Conservation (phyloP, 2,888 invertebrate genomes). For the Peribatodes rhomboidaria region DNA sequence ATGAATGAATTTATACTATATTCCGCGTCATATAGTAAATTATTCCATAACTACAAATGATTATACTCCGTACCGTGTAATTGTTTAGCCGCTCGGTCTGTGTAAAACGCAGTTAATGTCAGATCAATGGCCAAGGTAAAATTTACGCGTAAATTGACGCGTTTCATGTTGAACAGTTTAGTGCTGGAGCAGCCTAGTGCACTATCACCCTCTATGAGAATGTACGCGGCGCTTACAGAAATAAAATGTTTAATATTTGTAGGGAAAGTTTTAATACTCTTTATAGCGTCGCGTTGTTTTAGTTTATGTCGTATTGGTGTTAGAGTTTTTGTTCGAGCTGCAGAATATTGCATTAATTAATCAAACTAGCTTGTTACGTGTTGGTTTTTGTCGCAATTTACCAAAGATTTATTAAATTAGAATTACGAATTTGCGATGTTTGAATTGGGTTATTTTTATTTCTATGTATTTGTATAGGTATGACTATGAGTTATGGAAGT, state of each 20-base stretch:
- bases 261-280: constrained; percentile 17
- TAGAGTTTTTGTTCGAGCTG: constrained; percentile 6
- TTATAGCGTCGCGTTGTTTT: constrained; percentile 11
- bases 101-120: too few species aligned
- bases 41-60: too few species aligned
- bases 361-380: not conserved
- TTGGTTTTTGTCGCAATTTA: constrained; percentile 5
- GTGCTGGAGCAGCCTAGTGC: not conserved
- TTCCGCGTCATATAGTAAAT: too few species aligned
- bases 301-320: constrained; percentile 8
- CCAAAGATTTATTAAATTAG: not conserved
- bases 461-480: too few species aligned
- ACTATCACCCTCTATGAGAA: not conserved
- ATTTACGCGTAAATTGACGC: too few species aligned
- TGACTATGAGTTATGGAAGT: too few species aligned
- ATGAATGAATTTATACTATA: too few species aligned
- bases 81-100: too few species aligned
- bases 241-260: constrained; percentile 23
- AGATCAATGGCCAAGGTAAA: too few species aligned
- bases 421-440: not conserved
- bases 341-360: constrained; percentile 14
- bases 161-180: too few species aligned
- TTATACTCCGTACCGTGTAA: too few species aligned
- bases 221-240: constrained; percentile 31
- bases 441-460: not conserved